These are phyloP conservation scores for Lagocephalus sceleratus DNA, from an alignment of 2,797 vertebrate species.

Conservation along the genomic window DNA sequence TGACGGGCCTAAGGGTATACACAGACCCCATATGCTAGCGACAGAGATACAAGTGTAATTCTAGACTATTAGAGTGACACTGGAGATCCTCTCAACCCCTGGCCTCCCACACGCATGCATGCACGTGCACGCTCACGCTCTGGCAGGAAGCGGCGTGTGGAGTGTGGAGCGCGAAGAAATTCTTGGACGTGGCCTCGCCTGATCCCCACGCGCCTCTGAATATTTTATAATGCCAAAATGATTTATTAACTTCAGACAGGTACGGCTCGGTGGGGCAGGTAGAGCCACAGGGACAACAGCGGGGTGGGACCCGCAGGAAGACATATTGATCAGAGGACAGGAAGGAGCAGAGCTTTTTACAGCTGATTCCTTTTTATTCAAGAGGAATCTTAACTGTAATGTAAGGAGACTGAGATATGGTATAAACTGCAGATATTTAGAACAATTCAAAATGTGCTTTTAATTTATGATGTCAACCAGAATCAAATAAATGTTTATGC, in stretches of 20 bases:
- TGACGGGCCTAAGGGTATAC: slow-evolving; percentile 93
- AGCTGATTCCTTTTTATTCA: not conserved
- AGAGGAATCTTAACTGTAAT: not conserved
- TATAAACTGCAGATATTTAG: not conserved
- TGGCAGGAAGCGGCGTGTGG: slow-evolving; percentile 87
- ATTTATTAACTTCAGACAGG: slow-evolving; percentile 90
- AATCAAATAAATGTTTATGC: too few species aligned
- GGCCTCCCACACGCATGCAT: slow-evolving; percentile 32
- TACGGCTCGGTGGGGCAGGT: slow-evolving; percentile 75
- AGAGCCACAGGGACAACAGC: slow-evolving; percentile 67
- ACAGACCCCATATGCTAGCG: slow-evolving; percentile 91
- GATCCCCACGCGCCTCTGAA: slow-evolving; percentile 77
- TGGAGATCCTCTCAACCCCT: slow-evolving; percentile 75
- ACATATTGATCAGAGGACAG: slow-evolving; percentile 54
- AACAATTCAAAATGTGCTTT: too few species aligned
- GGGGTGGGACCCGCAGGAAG: slow-evolving; percentile 59
- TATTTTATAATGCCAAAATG: slow-evolving; percentile 87
- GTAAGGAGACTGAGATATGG: too few species aligned
- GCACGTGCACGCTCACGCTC: slow-evolving; percentile 27
- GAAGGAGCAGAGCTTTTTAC: slow-evolving; percentile 34
- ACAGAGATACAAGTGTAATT: slow-evolving; percentile 98
- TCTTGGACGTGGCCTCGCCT: slow-evolving; percentile 90
- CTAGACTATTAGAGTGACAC: slow-evolving; percentile 95
- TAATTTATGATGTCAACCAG: too few species aligned
- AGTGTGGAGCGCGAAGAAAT: slow-evolving; percentile 90